Evolutionary conservation across 2,888 invertebrate species (phyloP).

Genomic region (Synergus itoensis): DNA sequence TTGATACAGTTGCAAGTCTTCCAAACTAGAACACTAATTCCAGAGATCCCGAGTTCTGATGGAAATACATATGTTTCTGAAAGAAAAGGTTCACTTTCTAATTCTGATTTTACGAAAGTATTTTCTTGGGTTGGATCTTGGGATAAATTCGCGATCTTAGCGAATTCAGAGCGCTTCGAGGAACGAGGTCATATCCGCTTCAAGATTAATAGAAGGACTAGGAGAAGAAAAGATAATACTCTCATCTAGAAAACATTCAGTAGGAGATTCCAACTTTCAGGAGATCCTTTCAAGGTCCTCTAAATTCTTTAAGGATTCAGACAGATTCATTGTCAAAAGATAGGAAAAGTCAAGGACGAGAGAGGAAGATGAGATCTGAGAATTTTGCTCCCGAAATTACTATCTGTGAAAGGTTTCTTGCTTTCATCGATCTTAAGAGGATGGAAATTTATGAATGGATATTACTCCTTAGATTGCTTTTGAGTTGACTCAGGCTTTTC

Average conservation of each 20-base stretch:
- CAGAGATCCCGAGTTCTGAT: not conserved
- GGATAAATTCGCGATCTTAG: not conserved
- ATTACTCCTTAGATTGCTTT: not conserved
- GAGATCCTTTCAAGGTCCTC: conserved; percentile 29
- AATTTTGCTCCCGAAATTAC: not conserved
- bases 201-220: conserved; percentile 19
- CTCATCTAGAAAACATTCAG: conserved; percentile 26
- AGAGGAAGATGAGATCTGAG: not conserved
- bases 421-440: not conserved
- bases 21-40: not conserved
- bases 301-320: conserved; percentile 32
- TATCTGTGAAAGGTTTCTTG: not conserved
- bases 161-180: not conserved
- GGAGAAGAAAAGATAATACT: conserved; percentile 31
- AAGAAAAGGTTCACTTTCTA: not conserved
- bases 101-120: conserved; percentile 2
- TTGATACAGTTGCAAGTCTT: not conserved
- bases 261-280: conserved; percentile 25
- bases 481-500: not conserved
- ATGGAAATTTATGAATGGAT: not conserved
- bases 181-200: conserved; percentile 13
- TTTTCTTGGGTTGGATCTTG: not conserved
- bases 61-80: not conserved
- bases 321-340: conserved; percentile 31
- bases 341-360: conserved; percentile 30